These are phyloP conservation scores for Arbacia lixula DNA, from an alignment of 53 echinoderm and acorn worm species.

Conservation along the genomic window DNA sequence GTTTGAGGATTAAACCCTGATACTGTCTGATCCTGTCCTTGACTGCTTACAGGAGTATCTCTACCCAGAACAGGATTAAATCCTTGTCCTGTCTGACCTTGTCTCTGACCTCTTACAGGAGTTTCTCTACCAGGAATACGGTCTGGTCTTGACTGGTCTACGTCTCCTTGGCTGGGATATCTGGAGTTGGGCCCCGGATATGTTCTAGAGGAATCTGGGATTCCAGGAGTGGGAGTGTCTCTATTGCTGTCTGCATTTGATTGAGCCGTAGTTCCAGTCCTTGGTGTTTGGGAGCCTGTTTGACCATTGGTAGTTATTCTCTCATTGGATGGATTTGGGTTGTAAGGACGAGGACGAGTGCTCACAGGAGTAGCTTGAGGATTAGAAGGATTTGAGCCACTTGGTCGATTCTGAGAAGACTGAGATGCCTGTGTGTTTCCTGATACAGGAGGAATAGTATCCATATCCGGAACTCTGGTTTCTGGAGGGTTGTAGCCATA, in stretches of 20 bases:
- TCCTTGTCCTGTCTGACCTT: no score
- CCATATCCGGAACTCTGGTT: constrained; percentile 9
- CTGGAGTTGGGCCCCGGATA: neutral
- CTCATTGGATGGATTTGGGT: neutral
- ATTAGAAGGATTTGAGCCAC: constrained; percentile 21
- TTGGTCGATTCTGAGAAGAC: constrained; percentile 32
- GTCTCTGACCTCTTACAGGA: no score
- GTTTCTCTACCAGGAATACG: no score
- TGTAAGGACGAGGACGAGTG: neutral
- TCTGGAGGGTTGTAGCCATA: constrained; percentile 20
- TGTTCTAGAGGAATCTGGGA: constrained; percentile 10
- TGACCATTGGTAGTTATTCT: neutral
- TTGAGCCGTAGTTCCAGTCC: constrained; percentile 4
- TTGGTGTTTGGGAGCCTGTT: neutral
- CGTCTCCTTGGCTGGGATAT: neutral
- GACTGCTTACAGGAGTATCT: no score
- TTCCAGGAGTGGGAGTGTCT: neutral
- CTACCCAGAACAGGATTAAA: no score
- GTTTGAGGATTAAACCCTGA: no score
- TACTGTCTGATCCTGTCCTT: no score
- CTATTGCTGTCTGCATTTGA: neutral
- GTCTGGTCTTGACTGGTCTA: no score
- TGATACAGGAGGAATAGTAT: constrained; percentile 21
- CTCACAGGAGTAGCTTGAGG: neutral
- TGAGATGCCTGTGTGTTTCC: constrained; percentile 13